Percentiles rank a stretch among this genome's conserved stretches.
Conservation (phyloP, 2,113 vertebrate genomes). For the Ahaetulla prasina region DNA sequence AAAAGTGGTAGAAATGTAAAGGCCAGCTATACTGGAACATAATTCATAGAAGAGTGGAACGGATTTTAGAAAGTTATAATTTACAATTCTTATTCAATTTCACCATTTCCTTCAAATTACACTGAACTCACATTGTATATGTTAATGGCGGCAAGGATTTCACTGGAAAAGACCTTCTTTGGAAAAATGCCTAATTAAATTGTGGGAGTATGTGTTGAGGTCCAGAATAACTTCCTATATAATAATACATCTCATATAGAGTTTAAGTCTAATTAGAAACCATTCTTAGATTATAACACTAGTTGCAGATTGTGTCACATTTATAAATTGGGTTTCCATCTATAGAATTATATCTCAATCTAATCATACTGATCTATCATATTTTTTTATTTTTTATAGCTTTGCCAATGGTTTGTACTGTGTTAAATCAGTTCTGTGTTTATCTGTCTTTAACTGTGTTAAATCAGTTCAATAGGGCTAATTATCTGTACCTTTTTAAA, state of each 20-base stretch:
- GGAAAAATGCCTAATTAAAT: neutral
- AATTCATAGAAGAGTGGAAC: neutral
- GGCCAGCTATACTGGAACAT: neutral
- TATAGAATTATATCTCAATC: neutral
- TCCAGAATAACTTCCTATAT: neutral
- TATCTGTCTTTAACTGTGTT: too few relatives aligned
- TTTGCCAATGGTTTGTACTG: neutral
- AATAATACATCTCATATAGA: neutral
- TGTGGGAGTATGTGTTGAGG: neutral
- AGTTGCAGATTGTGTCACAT: neutral
- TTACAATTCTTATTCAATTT: neutral
- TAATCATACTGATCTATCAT: neutral
- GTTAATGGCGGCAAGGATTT: neutral
- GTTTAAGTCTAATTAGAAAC: neutral
- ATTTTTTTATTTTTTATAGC: neutral
- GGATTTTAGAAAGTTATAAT: neutral
- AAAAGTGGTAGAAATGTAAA: neutral
- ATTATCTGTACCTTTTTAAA: neutral
- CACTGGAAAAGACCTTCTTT: neutral
- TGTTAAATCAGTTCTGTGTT: neutral
- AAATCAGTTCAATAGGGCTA: neutral
- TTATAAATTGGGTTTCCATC: neutral
- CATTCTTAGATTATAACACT: neutral
- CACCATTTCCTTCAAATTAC: neutral
- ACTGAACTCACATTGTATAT: neutral